Percentiles rank a stretch among this genome's conserved stretches.
Conservation (phyloP, 2,113 vertebrate species). For the Bufo gargarizans region DNA sequence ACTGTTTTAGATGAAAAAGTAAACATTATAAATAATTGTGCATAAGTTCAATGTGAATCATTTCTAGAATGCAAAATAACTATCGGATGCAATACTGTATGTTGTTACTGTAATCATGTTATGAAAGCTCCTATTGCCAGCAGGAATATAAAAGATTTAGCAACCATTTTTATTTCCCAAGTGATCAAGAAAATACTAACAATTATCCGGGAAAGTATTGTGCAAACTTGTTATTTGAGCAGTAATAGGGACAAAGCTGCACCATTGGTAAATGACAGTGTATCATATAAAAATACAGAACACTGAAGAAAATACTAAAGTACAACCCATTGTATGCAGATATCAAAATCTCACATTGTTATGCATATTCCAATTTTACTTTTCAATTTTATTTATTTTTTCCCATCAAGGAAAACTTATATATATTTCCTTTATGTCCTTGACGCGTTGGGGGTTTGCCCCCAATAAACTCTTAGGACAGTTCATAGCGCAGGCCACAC, state of each 20-base stretch:
- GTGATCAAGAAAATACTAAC: not conserved
- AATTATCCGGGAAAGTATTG: not conserved
- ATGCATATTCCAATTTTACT: not conserved
- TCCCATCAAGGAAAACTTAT: no score
- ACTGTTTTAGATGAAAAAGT: not conserved
- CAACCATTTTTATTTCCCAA: slow-evolving; percentile 18
- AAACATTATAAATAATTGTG: not conserved
- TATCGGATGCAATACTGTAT: not conserved
- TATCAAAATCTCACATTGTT: not conserved
- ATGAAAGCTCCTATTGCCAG: not conserved
- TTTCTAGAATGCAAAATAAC: not conserved
- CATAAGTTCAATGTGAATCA: not conserved
- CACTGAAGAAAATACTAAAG: not conserved
- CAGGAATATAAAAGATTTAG: slow-evolving; percentile 13
- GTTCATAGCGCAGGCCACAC: no score
- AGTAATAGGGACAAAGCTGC: not conserved
- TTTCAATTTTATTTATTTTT: not conserved
- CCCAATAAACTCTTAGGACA: no score
- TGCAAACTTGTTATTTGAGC: not conserved
- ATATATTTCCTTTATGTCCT: no score
- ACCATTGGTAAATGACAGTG: not conserved
- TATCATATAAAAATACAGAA: not conserved
- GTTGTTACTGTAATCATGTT: not conserved
- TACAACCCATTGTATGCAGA: not conserved
- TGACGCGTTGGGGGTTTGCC: no score